Percentiles rank a stretch among this genome's conserved stretches.
Conservation (phyloP, 2,113 vertebrate species). For the Gadus chalcogrammus region DNA sequence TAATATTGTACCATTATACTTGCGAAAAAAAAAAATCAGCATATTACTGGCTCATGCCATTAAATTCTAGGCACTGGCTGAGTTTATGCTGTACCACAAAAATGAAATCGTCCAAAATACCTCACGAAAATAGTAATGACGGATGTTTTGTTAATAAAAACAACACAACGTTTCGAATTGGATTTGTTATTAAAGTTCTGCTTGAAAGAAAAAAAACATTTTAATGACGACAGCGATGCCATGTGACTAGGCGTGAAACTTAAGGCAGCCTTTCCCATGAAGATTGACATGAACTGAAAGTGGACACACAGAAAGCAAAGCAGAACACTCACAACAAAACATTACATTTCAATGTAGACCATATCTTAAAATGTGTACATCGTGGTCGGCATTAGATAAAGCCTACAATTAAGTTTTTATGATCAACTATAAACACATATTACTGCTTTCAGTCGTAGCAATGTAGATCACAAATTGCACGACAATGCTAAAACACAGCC, state of each 20-base stretch:
- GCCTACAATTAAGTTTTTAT: no score
- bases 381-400: no score
- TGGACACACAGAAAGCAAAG: constrained; percentile 7
- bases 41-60: not conserved
- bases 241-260: constrained; percentile 19
- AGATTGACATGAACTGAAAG: constrained; percentile 51
- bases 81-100: not conserved
- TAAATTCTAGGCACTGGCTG: not conserved
- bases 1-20: not conserved
- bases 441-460: no score
- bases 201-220: no score
- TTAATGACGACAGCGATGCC: not conserved
- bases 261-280: constrained; percentile 3
- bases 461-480: no score
- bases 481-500: no score
- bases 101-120: not conserved
- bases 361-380: no score
- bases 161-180: no score
- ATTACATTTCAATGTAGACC: no score
- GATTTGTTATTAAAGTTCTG: no score
- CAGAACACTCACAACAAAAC: not conserved
- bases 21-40: not conserved
- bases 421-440: no score
- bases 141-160: not conserved
- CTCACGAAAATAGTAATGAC: not conserved